These are phyloP conservation scores for Choreutis nemorana DNA, from an alignment of 2,888 invertebrate genomes.

Conservation along the genomic window DNA sequence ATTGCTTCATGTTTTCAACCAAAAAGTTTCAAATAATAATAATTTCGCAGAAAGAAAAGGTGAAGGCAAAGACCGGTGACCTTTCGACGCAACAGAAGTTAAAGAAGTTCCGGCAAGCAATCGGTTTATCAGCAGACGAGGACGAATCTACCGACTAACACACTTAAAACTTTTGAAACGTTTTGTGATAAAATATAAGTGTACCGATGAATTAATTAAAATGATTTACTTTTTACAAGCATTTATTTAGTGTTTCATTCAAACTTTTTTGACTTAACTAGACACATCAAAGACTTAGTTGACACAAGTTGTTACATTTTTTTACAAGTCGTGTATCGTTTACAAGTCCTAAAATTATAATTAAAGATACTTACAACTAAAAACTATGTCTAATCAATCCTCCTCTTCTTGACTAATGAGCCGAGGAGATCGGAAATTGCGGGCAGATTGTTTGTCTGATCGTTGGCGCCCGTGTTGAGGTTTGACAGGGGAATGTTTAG, in stretches of 20 bases:
- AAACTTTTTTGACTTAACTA: no score
- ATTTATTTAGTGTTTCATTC: no score
- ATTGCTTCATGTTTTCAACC: background rate
- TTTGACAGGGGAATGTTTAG: slow-evolving; percentile 51
- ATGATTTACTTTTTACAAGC: no score
- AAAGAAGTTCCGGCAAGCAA: slow-evolving; percentile 49
- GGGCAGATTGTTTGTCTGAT: slow-evolving; percentile 78
- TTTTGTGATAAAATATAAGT: no score
- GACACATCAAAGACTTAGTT: no score
- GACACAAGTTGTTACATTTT: slow-evolving; percentile 11
- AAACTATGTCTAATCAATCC: slow-evolving; percentile 67
- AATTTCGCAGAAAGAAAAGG: slow-evolving; percentile 43
- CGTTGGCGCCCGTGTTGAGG: slow-evolving; percentile 68
- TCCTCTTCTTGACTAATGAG: slow-evolving; percentile 81
- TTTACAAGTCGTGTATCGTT: background rate
- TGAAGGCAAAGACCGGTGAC: slow-evolving; percentile 37
- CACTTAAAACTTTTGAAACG: no score
- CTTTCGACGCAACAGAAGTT: slow-evolving; percentile 30
- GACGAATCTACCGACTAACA: slow-evolving; percentile 47
- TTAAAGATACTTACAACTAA: slow-evolving; percentile 10
- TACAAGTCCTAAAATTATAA: slow-evolving; percentile 9
- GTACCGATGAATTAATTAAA: no score
- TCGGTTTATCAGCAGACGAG: slow-evolving; percentile 51
- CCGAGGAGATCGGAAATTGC: slow-evolving; percentile 85
- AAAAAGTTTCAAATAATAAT: slow-evolving; percentile 1